phyloP scores from a whole-genome alignment of 1,140 invertebrate species.

The Melanaphis sacchari region DNA sequence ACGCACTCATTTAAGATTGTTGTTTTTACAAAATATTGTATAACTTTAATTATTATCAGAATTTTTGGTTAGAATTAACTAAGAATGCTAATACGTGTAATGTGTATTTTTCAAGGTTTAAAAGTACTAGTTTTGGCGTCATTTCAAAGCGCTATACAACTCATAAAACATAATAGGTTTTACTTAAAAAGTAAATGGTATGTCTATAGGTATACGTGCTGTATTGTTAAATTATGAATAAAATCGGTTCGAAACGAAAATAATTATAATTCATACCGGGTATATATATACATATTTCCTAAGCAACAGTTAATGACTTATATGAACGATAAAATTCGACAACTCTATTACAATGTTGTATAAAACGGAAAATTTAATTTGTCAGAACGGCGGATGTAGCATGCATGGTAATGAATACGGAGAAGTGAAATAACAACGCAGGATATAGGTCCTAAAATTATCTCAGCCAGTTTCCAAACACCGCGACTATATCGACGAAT shows the following conservation, averaged over 20 bases:
- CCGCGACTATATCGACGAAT: not conserved
- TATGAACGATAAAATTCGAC: not conserved
- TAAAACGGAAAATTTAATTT: slow-evolving; percentile 27
- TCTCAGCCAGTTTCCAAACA: not conserved
- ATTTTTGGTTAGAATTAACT: not conserved
- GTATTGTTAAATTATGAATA: not conserved
- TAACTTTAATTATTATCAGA: not conserved
- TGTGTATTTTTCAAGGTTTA: not conserved
- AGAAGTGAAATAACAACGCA: no score
- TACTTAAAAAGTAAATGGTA: not conserved
- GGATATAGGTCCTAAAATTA: not conserved
- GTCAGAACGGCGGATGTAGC: not conserved
- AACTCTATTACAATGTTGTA: not conserved
- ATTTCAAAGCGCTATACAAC: not conserved
- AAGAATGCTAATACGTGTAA: not conserved
- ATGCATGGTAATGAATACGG: no score
- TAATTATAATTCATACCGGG: not conserved
- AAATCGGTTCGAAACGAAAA: not conserved
- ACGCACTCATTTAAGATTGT: not conserved
- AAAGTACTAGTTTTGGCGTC: not conserved
- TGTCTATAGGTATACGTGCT: not conserved
- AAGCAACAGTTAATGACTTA: slow-evolving; percentile 12
- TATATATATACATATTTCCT: not conserved
- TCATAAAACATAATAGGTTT: not conserved
- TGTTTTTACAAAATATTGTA: not conserved